These are phyloP conservation scores for Graptemys geographica DNA, from an alignment of 2,797 vertebrate genomes.

Conservation along the genomic window DNA sequence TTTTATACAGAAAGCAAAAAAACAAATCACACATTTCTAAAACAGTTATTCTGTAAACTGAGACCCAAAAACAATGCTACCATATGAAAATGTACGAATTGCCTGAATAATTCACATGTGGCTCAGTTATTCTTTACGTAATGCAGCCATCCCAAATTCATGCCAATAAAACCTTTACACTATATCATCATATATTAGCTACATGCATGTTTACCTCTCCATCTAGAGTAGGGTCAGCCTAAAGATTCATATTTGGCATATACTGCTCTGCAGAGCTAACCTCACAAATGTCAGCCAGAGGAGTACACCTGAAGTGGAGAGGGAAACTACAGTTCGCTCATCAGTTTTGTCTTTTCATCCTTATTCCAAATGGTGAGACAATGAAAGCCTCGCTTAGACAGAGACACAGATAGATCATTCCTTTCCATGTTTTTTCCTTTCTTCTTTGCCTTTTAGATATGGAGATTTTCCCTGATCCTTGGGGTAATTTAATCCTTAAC, in stretches of 20 bases:
- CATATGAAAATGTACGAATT: neutral
- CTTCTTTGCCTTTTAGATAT: neutral
- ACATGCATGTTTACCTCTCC: neutral
- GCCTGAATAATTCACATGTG: neutral
- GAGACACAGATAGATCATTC: neutral
- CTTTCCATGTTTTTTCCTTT: neutral
- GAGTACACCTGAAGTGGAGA: neutral
- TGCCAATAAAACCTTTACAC: neutral
- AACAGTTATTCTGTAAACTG: neutral
- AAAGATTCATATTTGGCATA: neutral
- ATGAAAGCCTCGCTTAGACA: neutral
- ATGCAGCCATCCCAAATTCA: neutral
- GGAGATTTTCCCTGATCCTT: neutral
- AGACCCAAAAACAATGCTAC: neutral
- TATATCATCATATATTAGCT: neutral
- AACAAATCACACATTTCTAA: neutral
- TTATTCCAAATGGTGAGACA: slow-evolving; percentile 28
- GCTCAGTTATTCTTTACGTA: neutral
- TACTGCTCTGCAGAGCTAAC: neutral
- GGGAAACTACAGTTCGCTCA: slow-evolving; percentile 40
- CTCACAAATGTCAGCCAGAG: neutral
- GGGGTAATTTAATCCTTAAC: neutral
- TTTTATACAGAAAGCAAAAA: neutral
- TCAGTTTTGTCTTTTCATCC: neutral
- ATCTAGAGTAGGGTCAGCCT: slow-evolving; percentile 14